Percentiles rank a stretch among this genome's conserved stretches.
Evolutionary conservation across 1,140 invertebrate species (phyloP).

Genomic region (Eciton burchellii): DNA sequence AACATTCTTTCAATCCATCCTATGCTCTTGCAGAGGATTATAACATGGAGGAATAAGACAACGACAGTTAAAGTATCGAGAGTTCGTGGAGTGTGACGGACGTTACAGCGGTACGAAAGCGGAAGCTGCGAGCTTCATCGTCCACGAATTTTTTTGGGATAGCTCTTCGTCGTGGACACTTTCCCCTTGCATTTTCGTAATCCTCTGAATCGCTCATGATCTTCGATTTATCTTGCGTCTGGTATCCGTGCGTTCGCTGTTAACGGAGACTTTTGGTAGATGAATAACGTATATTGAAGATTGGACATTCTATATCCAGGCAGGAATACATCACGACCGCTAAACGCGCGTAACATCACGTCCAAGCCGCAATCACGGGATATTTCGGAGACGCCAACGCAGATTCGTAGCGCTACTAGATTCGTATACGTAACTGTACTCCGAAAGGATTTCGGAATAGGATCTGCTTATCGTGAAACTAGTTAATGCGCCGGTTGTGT

Average conservation of each 20-base stretch:
- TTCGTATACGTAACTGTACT: conserved; percentile 33
- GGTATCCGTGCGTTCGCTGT: background rate
- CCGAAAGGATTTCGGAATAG: conserved; percentile 35
- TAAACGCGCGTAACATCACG: conserved; percentile 4
- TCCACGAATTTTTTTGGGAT: background rate
- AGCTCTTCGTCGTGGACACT: background rate
- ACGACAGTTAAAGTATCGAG: too few relatives aligned
- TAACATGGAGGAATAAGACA: too few relatives aligned
- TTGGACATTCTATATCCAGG: conserved; percentile 4
- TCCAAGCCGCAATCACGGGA: background rate
- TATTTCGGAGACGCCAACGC: conserved; percentile 26
- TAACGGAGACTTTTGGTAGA: background rate
- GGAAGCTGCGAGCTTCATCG: conserved; percentile 5
- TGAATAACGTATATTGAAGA: background rate
- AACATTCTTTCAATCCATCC: too few relatives aligned
- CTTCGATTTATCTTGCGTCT: background rate
- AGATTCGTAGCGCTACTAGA: conserved; percentile 21
- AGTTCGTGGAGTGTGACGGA: too few relatives aligned
- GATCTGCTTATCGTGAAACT: conserved; percentile 16
- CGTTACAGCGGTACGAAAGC: too few relatives aligned
- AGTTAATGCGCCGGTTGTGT: conserved; percentile 61
- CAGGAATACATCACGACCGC: background rate
- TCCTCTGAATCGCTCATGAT: background rate
- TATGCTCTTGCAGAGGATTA: too few relatives aligned
- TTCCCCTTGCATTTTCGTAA: conserved; percentile 1